Conservation (phyloP, 2,888 invertebrate species). For the Parnassius mnemosyne region DNA sequence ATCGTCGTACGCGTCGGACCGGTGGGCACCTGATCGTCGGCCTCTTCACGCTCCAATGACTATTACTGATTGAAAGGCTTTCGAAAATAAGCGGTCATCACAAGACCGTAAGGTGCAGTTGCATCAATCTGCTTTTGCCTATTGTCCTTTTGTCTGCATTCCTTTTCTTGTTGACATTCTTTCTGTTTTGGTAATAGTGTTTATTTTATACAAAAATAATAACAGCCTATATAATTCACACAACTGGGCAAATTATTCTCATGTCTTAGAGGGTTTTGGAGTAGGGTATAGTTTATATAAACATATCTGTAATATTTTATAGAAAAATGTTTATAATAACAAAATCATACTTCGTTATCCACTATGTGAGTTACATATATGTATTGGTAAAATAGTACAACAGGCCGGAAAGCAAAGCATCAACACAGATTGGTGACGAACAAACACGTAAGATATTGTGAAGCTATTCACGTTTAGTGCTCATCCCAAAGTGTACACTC, state of each 20-base stretch:
- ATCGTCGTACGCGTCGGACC: conserved; percentile 74
- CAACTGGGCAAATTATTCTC: too few relatives aligned
- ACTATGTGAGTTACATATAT: too few relatives aligned
- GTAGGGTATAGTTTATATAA: too few relatives aligned
- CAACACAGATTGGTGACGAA: conserved; percentile 35
- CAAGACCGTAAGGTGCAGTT: conserved; percentile 47
- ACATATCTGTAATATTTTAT: too few relatives aligned
- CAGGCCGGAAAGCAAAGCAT: conserved; percentile 20
- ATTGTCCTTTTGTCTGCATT: conserved; percentile 15
- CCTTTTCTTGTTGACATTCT: conserved; percentile 4
- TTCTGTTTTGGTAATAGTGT: conserved; percentile 8
- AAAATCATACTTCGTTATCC: too few relatives aligned
- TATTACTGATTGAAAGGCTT: conserved; percentile 60
- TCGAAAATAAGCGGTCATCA: conserved; percentile 55
- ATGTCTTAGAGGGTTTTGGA: too few relatives aligned
- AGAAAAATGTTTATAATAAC: too few relatives aligned
- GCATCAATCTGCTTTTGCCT: conserved; percentile 24
- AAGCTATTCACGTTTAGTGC: conserved; percentile 63
- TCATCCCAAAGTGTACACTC: conserved; percentile 58
- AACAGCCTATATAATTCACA: too few relatives aligned
- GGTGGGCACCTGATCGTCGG: conserved; percentile 49
- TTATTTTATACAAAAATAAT: background rate
- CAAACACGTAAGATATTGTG: conserved; percentile 39
- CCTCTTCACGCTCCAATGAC: conserved; percentile 58
- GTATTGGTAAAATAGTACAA: too few relatives aligned